phyloP scores from a whole-genome alignment of 2,797 vertebrate genomes.

The Pseudomugil gertrudae region DNA sequence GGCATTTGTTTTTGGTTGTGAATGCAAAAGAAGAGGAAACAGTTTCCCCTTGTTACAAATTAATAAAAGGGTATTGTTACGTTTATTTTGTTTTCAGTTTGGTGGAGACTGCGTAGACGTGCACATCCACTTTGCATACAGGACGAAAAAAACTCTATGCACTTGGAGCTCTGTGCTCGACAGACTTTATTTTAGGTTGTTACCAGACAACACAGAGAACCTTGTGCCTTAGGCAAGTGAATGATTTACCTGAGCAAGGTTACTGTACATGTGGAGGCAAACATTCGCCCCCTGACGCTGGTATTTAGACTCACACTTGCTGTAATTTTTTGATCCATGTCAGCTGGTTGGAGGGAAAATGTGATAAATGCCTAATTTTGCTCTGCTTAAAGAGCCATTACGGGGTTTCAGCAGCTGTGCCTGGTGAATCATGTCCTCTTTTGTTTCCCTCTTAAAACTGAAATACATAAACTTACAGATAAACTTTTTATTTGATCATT shows the following conservation, averaged over 20 bases:
- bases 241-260: slow-evolving; percentile 72
- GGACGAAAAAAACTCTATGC: background rate
- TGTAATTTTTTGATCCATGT: slow-evolving; percentile 35
- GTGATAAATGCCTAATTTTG: slow-evolving; percentile 46
- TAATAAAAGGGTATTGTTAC: no score
- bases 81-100: background rate
- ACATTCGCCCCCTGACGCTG: slow-evolving; percentile 45
- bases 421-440: slow-evolving; percentile 28
- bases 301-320: slow-evolving; percentile 28
- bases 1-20: background rate
- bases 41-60: background rate
- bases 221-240: slow-evolving; percentile 53
- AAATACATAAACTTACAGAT: slow-evolving; percentile 9
- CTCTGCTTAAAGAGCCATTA: slow-evolving; percentile 28
- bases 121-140: background rate
- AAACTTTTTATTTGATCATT: background rate
- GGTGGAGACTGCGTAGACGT: slow-evolving; percentile 1
- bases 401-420: slow-evolving; percentile 26
- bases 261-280: slow-evolving; percentile 67
- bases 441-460: background rate
- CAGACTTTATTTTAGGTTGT: slow-evolving; percentile 18
- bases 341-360: slow-evolving; percentile 40
- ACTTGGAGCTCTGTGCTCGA: background rate
- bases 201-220: slow-evolving; percentile 53
- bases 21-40: background rate